A percentile compares a stretch with the other conserved stretches of the same genome.
Evolutionary conservation across 1,140 invertebrate species (phyloP).

Genomic region (Hydropsyche tenuis): DNA sequence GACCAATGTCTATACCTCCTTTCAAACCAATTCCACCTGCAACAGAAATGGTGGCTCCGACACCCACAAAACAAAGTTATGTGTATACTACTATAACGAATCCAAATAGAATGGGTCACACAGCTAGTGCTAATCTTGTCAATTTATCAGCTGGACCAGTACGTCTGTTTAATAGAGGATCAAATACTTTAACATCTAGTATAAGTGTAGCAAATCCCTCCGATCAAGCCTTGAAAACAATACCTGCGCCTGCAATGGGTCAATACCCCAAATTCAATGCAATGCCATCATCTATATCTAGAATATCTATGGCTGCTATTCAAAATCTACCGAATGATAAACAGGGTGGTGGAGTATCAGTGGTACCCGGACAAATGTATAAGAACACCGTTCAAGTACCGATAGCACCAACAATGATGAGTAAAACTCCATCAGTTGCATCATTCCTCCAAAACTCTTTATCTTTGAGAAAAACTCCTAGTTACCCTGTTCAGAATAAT

Average conservation of each 20-base stretch:
- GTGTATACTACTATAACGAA: constrained; percentile 57
- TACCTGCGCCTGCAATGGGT: constrained; percentile 53
- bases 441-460: constrained; percentile 48
- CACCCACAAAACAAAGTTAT: constrained; percentile 55
- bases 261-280: constrained; percentile 58
- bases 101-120: constrained; percentile 51
- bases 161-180: constrained; percentile 5
- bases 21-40: constrained; percentile 78
- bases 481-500: constrained; percentile 50
- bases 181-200: background rate
- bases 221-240: constrained; percentile 51
- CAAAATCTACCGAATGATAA: constrained; percentile 55
- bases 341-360: constrained; percentile 54
- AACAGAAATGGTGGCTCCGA: constrained; percentile 57
- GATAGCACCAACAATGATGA: constrained; percentile 49
- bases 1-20: constrained; percentile 69
- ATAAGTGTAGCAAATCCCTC: constrained; percentile 15
- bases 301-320: constrained; percentile 53
- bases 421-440: constrained; percentile 49
- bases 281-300: constrained; percentile 62
- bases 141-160: constrained; percentile 43
- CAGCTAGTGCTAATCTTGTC: constrained; percentile 42
- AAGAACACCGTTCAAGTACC: constrained; percentile 52
- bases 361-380: constrained; percentile 56
- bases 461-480: constrained; percentile 52